Base-by-base conservation (phyloP, 2,888 invertebrate genomes). In the Crossocerus cetratus region DNA sequence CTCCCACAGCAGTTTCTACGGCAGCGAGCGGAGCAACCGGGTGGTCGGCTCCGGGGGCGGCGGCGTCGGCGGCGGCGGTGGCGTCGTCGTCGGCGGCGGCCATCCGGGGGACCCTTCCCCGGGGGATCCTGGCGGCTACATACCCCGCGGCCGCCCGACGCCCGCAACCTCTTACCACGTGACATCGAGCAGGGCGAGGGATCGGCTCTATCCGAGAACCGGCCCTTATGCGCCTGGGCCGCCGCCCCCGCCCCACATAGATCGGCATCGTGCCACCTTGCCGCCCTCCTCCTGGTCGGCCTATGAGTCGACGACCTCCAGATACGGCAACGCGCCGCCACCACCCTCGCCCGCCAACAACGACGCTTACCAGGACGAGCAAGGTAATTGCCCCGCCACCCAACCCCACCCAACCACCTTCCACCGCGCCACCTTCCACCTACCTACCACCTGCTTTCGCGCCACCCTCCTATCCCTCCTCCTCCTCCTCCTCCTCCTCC, bases 1-100 rank as follows among this genome's bases (percentile, higher is more conserved):
- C 83, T 91, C 91, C 81, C 91, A 91, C 88, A 89, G 91, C 74
- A 87, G 88, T 81, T 88, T 88, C 84, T 88, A 88, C 78, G 80
- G 85, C 71, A 84, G 85, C 74, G 89, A 88, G 66, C 81, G 88
- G 75, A 86, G 85, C 76, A 84, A 83, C 74, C 88, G 87, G 64
- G 86, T 85, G 64, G 84, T 89, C 86, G 77, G 69, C 21, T 65
- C 79, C 82, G 82, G 83, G 81, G 77, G 75, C 58, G 86, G 73
- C 77, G 78, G 78, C 78, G 79, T 84, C 70, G 88, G 72, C 77
- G 78, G 83, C 61, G 76, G 82, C 53, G 56, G 68, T 58, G 73
- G 75, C 21, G 82, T 82, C 65, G 80, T 83, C 73, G 87, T 85
- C 66, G 86, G 89, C 86, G 80, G 78, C 62, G 86, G 88, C 81